Evolutionary conservation across 2,888 invertebrate genomes (phyloP).

Genomic region (Chloroclystis v-ata): DNA sequence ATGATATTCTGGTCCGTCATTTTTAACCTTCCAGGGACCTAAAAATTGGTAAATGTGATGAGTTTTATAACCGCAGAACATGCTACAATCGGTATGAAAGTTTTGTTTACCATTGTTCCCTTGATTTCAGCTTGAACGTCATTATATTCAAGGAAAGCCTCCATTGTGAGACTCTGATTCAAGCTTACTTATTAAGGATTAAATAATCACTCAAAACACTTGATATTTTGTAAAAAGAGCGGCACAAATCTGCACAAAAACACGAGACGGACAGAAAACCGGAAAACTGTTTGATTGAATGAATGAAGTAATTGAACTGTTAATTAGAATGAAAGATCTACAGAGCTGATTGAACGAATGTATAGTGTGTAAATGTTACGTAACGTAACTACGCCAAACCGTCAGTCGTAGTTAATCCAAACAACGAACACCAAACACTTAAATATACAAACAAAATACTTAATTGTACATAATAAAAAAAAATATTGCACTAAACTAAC

Average conservation of each 20-base stretch:
- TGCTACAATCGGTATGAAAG: neutral
- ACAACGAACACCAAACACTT: too few relatives aligned
- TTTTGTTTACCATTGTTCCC: conserved; percentile 85
- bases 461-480: too few relatives aligned
- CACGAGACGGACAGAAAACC: neutral
- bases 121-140: conserved; percentile 91
- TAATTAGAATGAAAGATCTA: neutral
- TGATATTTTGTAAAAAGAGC: conserved; percentile 23
- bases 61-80: neutral
- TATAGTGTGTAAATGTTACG: too few relatives aligned
- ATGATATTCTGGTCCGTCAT: conserved; percentile 93
- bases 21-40: conserved; percentile 95
- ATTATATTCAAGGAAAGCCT: conserved; percentile 93
- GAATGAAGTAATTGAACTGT: neutral
- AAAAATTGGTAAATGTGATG: conserved; percentile 23
- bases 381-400: too few relatives aligned
- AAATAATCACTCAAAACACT: too few relatives aligned
- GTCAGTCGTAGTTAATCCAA: too few relatives aligned
- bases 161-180: conserved; percentile 36
- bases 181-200: neutral
- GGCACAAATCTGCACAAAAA: conserved; percentile 11
- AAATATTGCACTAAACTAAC: too few relatives aligned
- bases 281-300: neutral
- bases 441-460: too few relatives aligned
- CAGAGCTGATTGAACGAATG: conserved; percentile 2